Evolutionary conservation across 1,140 invertebrate species (phyloP).

Genomic region (Ostrea edulis): DNA sequence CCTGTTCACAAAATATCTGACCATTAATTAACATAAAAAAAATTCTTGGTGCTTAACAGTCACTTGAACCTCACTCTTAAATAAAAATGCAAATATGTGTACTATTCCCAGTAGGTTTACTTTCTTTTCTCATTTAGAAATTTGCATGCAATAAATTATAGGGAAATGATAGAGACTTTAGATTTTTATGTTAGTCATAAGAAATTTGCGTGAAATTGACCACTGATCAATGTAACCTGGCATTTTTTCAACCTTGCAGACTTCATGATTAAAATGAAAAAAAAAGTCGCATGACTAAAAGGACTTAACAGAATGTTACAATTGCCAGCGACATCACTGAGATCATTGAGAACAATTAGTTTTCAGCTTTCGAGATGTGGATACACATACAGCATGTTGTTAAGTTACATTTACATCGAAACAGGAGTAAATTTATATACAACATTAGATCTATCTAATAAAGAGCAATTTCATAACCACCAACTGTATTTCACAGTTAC

Average conservation of each 20-base stretch:
- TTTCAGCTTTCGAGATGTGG: not conserved
- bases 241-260: not conserved
- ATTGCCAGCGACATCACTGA: not conserved
- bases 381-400: not conserved
- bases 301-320: not conserved
- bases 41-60: too few relatives aligned
- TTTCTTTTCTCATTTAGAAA: too few relatives aligned
- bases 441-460: not conserved
- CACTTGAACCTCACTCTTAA: too few relatives aligned
- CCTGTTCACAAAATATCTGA: too few relatives aligned
- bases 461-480: not conserved
- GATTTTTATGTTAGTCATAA: too few relatives aligned
- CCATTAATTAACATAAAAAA: too few relatives aligned
- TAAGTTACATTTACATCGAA: not conserved
- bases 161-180: too few relatives aligned
- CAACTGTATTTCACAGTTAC: too few relatives aligned
- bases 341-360: slow-evolving; percentile 3
- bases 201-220: too few relatives aligned
- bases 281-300: not conserved
- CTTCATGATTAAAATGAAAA: not conserved
- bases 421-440: not conserved
- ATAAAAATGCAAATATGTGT: too few relatives aligned
- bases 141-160: too few relatives aligned
- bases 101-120: too few relatives aligned
- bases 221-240: not conserved